Conservation (phyloP, 2,888 invertebrate genomes). For the Acanthacorydalis orientalis region DNA sequence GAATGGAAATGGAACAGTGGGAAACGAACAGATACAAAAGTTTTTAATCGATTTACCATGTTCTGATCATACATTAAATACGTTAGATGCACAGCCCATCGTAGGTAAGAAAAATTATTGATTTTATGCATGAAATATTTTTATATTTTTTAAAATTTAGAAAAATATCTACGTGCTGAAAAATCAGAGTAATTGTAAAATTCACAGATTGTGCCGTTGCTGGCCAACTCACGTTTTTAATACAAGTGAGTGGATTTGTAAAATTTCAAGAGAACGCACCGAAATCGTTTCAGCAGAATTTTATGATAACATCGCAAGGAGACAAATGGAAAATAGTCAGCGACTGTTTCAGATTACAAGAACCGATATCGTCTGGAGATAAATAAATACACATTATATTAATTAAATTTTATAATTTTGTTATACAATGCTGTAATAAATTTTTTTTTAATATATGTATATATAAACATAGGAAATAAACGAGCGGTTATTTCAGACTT, state of each 20-base stretch:
- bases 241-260: slow-evolving; percentile 70
- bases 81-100: slow-evolving; percentile 79
- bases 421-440: too few species aligned
- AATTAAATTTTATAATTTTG: too few species aligned
- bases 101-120: slow-evolving; percentile 27
- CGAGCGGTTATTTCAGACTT: background rate
- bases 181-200: background rate
- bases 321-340: slow-evolving; percentile 91
- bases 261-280: slow-evolving; percentile 43
- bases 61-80: slow-evolving; percentile 57
- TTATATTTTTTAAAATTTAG: background rate
- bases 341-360: slow-evolving; percentile 73
- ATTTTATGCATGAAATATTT: background rate
- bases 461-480: slow-evolving; percentile 5
- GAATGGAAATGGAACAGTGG: slow-evolving; percentile 79
- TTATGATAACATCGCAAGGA: slow-evolving; percentile 70
- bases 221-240: slow-evolving; percentile 63
- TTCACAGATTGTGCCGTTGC: slow-evolving; percentile 50
- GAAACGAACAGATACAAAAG: slow-evolving; percentile 68
- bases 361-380: slow-evolving; percentile 16
- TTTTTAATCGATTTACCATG: slow-evolving; percentile 71
- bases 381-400: background rate
- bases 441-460: background rate
- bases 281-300: slow-evolving; percentile 69
- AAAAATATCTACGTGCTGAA: background rate